phyloP scores from a whole-genome alignment of 1,140 invertebrate genomes.

The Sminthurinus signatus region DNA sequence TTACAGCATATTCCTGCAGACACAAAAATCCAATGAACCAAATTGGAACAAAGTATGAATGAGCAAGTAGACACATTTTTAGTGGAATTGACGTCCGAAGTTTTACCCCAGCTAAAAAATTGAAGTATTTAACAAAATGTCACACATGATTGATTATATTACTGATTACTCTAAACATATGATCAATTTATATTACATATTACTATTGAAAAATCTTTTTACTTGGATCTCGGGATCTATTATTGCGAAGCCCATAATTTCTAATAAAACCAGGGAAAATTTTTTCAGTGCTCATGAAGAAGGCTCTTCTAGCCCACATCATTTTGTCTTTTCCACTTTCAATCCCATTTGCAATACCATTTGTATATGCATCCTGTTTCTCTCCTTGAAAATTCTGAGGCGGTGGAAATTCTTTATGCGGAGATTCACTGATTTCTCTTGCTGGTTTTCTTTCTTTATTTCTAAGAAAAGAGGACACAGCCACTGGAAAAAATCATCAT shows the following conservation, averaged over 20 bases:
- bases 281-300: conserved; percentile 13
- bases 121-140: not conserved
- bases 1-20: conserved; percentile 3
- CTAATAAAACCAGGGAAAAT: conserved; percentile 9
- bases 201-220: not conserved
- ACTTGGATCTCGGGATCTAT: not conserved
- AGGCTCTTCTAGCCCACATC: conserved; percentile 4
- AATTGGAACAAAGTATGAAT: conserved; percentile 3
- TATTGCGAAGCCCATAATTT: not conserved
- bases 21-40: conserved; percentile 5
- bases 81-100: conserved; percentile 1
- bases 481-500: too few species aligned
- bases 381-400: not conserved
- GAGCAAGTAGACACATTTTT: conserved; percentile 2
- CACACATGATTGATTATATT: not conserved
- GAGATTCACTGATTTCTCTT: not conserved
- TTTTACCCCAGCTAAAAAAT: conserved; percentile 6
- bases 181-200: not conserved
- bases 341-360: not conserved
- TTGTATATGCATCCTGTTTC: not conserved
- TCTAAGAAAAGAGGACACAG: too few species aligned
- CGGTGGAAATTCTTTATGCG: not conserved
- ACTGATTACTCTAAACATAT: not conserved
- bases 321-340: conserved; percentile 6
- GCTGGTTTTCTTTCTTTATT: not conserved